Base-by-base conservation (phyloP, 2,888 invertebrate species). In the Nymphalis c-album region DNA sequence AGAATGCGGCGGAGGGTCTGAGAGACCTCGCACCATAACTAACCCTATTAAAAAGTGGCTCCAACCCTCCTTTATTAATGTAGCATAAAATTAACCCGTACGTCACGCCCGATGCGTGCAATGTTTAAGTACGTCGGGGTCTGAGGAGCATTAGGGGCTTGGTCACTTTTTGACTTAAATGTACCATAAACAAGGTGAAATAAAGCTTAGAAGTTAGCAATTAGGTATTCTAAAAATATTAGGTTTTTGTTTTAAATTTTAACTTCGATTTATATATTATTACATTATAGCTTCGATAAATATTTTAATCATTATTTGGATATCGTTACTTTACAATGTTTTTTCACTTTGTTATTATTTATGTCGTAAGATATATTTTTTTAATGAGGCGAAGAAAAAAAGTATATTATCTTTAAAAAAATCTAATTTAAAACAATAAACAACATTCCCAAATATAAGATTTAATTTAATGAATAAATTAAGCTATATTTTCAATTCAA, bases 21-120 rank as follows among this genome's bases (percentile, higher is more conserved):
- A 73, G 79, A 78, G 83, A 80, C 84, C 84, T 83, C 78, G 80
- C 75, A 83, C 88, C 90, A 89, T 90, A 88, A 86, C 91, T 89
- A 91, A 91, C 89, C 88, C 88, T 84, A 90, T 90, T 90, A 91
- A 90, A 91, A 90, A 89, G 85, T 87, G 87, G 85, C 84, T 74
- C 71, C 73, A 75, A 82, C 82, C 85, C 88, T 87, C 82, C 78
- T 76, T 82, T 84, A 88, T 89, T 91, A 91, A 91, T 91, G 91
- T 91, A 91, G 89, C 91, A 91, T 91, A 91, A 91, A 91, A 91
- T 91, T 89, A 91, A 91, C 85, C 87, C 84, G 84, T 75, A 79
- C 86, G 89, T 88, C 86, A 89, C 87, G 89, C 84, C 77, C 74
- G 81, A 76, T 83, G 88, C 85, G 79, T 78, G 77, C 85, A 78